Base-by-base conservation (phyloP, 2,888 invertebrate genomes). In the Rhagophthalmus giganteus region DNA sequence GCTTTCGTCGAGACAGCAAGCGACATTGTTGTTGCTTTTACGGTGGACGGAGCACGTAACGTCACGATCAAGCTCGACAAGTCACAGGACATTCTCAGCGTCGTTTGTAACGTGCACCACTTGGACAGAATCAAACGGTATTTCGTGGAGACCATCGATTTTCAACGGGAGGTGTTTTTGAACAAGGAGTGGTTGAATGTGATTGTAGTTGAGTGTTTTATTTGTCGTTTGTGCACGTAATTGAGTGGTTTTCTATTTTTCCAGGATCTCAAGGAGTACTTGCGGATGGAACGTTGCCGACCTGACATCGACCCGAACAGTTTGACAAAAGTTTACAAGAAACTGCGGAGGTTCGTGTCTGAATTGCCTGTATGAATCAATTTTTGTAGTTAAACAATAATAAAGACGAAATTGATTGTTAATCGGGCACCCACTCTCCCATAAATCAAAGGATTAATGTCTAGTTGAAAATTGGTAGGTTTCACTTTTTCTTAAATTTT, bases 111-210 rank as follows among this genome's bases (percentile, higher is more conserved):
- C 52, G 10, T 55, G 25, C 26, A 52, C 10, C 63, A 64, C 55
- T 46, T 70, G 20, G 26, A 49, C 30, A 37, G 27, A n/a, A 51
- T 70, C 28, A 71, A 70, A 48, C 58, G 56, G 24, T 68, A 66
- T 59, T 64, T 71, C 41, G 40, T 63, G 27, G 45, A 51, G 11
- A 59, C 55, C 34, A 42, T 60, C 3, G 8, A 14, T 1, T 48
- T 41, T 11, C 44, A 52, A 14, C 10, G 33, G 8, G 26, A 44
- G n/a, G n/a, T 1, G 14, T 6, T 1, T 2, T 48, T 4, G 41
- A 57, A 1, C 44, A n/a, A 57, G 42, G 24, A 37, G n/a, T 54
- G 54, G 54, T 16, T 50, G 6, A 31, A 37, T n/a, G 25, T 32
- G 1, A 24, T 49, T 4, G 32, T 2, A 16, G 52, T 53, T n/a